Percentiles rank a stretch among this genome's conserved stretches.
These are phyloP conservation scores for Nothocercus julius DNA, from an alignment of 2,113 vertebrate genomes.

Conservation along the genomic window DNA sequence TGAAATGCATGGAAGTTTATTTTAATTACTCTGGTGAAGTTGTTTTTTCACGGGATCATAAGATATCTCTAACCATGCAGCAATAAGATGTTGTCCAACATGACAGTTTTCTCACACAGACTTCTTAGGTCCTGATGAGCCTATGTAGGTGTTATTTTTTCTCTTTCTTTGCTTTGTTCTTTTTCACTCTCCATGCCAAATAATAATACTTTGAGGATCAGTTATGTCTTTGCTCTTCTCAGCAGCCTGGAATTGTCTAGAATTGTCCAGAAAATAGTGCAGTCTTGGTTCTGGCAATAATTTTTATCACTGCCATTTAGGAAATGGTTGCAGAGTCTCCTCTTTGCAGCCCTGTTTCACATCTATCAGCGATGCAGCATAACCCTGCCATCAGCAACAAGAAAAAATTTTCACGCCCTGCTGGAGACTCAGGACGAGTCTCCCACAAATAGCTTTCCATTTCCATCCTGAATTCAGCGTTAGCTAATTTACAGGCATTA, in stretches of 20 bases:
- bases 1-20: not conserved
- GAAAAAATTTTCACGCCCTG: conserved; percentile 48
- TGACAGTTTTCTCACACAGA: accelerated
- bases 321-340: conserved; percentile 46
- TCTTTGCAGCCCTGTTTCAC: conserved; percentile 37
- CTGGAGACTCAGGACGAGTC: conserved; percentile 34
- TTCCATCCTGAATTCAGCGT: conserved; percentile 53
- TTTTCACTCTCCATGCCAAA: not conserved
- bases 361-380: conserved; percentile 37
- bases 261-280: conserved; percentile 16
- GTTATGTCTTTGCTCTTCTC: not conserved
- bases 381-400: conserved; percentile 18
- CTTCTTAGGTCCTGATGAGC: not conserved
- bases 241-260: not conserved
- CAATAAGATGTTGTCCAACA: accelerated
- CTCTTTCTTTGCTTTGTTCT: conserved; percentile 22
- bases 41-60: not conserved
- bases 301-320: conserved; percentile 48
- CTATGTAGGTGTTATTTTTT: not conserved
- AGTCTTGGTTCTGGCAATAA: not conserved
- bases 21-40: not conserved
- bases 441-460: conserved; percentile 57
- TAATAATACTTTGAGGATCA: not conserved
- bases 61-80: accelerated
- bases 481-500: conserved; percentile 55